phyloP scores from a whole-genome alignment of 1,140 invertebrate species.

The Bombus turneri region DNA sequence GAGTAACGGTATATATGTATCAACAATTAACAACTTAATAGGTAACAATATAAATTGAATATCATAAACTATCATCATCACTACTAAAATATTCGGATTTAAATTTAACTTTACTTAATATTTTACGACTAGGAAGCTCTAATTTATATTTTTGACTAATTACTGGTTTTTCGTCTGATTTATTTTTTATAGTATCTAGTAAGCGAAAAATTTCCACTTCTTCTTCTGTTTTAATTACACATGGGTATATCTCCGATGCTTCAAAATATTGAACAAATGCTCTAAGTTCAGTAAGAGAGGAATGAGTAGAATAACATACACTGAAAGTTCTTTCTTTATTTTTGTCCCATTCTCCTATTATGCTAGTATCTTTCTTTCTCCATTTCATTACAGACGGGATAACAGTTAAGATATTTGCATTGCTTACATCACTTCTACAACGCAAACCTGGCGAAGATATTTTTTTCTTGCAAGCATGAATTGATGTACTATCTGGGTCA shows the following conservation, averaged over 20 bases:
- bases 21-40: conserved; percentile 2
- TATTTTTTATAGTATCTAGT: conserved; percentile 62
- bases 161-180: neutral
- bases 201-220: conserved; percentile 50
- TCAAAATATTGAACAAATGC: conserved; percentile 83
- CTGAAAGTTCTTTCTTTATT: conserved; percentile 73
- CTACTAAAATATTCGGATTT: conserved; percentile 66
- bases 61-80: conserved; percentile 61
- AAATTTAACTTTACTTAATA: conserved; percentile 44
- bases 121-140: conserved; percentile 42
- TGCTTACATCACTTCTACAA: conserved; percentile 63
- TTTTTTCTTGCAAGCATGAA: conserved; percentile 80
- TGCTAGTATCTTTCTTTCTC: conserved; percentile 74
- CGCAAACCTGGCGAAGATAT: conserved; percentile 41
- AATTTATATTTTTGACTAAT: conserved; percentile 37
- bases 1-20: conserved; percentile 6
- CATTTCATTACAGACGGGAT: conserved; percentile 83
- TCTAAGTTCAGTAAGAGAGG: conserved; percentile 84
- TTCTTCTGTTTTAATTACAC: conserved; percentile 76
- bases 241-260: conserved; percentile 82
- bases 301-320: conserved; percentile 87
- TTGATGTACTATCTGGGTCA: conserved; percentile 71
- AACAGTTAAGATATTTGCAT: conserved; percentile 76
- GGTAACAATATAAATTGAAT: conserved; percentile 4
- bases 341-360: conserved; percentile 71